Conservation (phyloP, 2,888 invertebrate genomes). For the Neoaliturus tenellus region DNA sequence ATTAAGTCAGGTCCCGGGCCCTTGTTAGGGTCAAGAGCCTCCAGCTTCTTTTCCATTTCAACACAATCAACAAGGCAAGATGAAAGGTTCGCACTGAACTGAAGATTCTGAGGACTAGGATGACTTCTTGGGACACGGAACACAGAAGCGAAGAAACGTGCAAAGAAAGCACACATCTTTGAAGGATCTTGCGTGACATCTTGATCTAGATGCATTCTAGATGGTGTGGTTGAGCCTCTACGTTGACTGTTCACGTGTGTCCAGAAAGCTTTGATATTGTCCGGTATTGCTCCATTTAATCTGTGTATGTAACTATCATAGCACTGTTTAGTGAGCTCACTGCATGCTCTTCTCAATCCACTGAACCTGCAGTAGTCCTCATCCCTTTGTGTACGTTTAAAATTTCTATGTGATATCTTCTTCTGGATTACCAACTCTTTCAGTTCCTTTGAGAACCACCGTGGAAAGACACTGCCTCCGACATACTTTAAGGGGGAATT, state of each 20-base stretch:
- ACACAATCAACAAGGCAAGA: background rate
- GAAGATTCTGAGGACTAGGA: background rate
- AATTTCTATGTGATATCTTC: background rate
- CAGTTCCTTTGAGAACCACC: conserved; percentile 18
- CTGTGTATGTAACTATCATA: background rate
- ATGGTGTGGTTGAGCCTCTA: background rate
- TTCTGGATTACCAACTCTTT: conserved; percentile 13
- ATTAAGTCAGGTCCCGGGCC: background rate
- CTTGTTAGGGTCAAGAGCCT: conserved; percentile 23
- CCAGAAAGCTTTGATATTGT: background rate
- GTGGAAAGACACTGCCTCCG: background rate
- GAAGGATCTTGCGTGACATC: background rate
- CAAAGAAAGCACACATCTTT: background rate
- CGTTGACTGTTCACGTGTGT: background rate
- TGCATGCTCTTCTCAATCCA: conserved; percentile 24
- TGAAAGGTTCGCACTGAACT: background rate
- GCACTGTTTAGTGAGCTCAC: background rate
- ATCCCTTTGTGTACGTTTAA: background rate
- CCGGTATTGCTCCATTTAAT: conserved; percentile 6
- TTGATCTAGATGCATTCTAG: conserved; percentile 31
- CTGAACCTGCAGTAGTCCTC: conserved; percentile 23
- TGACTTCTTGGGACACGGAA: background rate
- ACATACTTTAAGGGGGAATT: conserved; percentile 5
- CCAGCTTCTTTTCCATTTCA: conserved; percentile 22
- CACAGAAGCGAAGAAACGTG: conserved; percentile 10